A percentile compares a stretch with the other conserved stretches of the same genome.
Evolutionary conservation across 2,888 invertebrate genomes (phyloP).

Genomic region (Bedellia somnulentella): DNA sequence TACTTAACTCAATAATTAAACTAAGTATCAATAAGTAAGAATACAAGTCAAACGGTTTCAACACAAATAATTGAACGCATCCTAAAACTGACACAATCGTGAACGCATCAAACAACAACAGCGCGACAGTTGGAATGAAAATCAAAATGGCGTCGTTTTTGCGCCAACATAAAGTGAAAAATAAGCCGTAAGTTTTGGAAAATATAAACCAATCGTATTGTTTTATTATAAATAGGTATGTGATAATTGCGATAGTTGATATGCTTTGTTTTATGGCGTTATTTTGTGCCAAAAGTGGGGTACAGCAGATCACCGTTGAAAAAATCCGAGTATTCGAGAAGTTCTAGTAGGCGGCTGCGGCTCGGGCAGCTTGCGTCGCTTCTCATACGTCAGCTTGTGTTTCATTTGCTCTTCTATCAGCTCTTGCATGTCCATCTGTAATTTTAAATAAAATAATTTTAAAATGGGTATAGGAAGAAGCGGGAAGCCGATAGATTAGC

Average conservation of each 20-base stretch:
- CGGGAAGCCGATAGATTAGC: no score
- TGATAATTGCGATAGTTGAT: conserved; percentile 24
- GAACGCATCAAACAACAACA: no score
- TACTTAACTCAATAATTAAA: conserved; percentile 33
- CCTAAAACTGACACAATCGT: conserved; percentile 21
- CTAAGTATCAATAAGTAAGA: conserved; percentile 43
- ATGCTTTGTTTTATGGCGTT: conserved; percentile 23
- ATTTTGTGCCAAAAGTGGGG: no score
- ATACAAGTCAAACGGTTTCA: conserved; percentile 40
- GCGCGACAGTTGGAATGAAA: conserved; percentile 10
- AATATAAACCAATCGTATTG: conserved; percentile 23
- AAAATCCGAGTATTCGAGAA: conserved; percentile 47
- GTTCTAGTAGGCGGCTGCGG: conserved; percentile 41
- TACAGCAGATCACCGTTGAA: conserved; percentile 58
- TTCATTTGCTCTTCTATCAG: conserved; percentile 89
- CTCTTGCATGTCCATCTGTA: conserved; percentile 92
- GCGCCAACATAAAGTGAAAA: conserved; percentile 12
- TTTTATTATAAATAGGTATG: conserved; percentile 26
- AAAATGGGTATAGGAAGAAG: conserved; percentile 2
- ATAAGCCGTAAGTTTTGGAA: conserved; percentile 23
- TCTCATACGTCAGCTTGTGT: conserved; percentile 73
- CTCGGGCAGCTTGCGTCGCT: conserved; percentile 47
- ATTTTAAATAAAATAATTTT: conserved; percentile 9
- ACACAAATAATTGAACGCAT: conserved; percentile 27
- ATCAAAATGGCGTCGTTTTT: conserved; percentile 22